Conservation (phyloP, 2,113 vertebrate genomes). For the Rhinogobius similis region DNA sequence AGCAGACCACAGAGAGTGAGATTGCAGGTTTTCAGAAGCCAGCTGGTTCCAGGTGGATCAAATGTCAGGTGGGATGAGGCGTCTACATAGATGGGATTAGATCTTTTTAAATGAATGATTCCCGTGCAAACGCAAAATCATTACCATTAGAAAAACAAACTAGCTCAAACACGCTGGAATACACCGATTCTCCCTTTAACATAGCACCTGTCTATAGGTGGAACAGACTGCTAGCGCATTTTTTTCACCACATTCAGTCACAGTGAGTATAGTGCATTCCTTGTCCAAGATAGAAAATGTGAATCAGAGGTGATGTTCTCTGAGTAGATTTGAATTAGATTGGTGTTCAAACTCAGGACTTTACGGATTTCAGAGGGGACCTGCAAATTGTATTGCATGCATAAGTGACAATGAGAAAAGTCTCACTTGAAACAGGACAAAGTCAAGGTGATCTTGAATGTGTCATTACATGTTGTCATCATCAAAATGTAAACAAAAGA, state of each 20-base stretch:
- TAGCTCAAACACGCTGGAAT: too few relatives aligned
- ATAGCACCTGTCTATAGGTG: too few relatives aligned
- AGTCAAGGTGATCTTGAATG: neutral
- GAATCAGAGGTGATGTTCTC: too few relatives aligned
- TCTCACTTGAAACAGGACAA: neutral
- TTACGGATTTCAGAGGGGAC: neutral
- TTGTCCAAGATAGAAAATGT: too few relatives aligned
- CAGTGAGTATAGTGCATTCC: neutral
- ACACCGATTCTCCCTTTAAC: too few relatives aligned
- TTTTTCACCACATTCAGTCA: neutral
- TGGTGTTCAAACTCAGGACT: neutral
- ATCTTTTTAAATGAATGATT: neutral
- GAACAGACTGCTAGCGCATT: too few relatives aligned
- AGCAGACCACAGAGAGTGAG: constrained; percentile 5
- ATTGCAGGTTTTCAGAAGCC: neutral
- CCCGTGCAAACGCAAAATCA: neutral
- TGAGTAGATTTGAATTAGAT: neutral
- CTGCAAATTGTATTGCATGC: neutral
- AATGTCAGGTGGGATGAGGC: constrained; percentile 8
- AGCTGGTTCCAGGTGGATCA: constrained; percentile 2
- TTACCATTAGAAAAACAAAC: neutral
- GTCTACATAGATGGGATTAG: neutral
- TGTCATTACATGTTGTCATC: neutral
- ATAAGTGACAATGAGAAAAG: neutral
- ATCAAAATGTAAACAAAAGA: neutral